Evolutionary conservation across 2,113 vertebrate genomes (phyloP).

Genomic region (Barnardius zonarius): DNA sequence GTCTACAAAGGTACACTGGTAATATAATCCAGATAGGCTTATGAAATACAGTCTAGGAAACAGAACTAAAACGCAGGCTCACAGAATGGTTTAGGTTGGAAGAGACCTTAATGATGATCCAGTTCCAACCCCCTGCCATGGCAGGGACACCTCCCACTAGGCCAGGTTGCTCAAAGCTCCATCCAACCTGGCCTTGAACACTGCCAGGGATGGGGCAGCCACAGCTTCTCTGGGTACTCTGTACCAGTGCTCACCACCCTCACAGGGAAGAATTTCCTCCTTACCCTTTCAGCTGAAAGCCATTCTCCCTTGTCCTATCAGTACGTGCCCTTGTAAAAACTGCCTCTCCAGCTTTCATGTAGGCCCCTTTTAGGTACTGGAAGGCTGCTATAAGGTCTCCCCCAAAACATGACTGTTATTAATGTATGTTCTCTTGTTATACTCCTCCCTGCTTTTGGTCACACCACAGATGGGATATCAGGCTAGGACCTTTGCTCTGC

Average conservation of each 20-base stretch:
- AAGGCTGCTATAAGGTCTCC: background rate
- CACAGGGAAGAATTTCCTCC: background rate
- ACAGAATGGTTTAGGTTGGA: background rate
- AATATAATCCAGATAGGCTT: background rate
- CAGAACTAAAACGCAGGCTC: background rate
- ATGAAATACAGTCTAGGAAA: background rate
- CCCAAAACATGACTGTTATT: background rate
- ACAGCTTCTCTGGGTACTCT: background rate
- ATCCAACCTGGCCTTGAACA: background rate
- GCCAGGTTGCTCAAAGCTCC: background rate
- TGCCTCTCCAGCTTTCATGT: background rate
- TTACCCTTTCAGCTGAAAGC: background rate
- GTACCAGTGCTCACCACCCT: background rate
- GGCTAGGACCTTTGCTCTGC: background rate
- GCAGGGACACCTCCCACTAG: background rate
- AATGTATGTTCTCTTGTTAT: background rate
- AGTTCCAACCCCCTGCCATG: background rate
- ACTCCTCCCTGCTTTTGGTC: background rate
- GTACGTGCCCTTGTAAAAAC: background rate
- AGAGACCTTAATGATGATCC: background rate
- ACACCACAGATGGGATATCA: background rate
- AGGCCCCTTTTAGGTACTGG: background rate
- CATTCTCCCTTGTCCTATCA: background rate
- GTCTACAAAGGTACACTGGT: background rate
- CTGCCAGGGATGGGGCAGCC: background rate